A percentile compares a stretch with the other conserved stretches of the same genome.
These are phyloP conservation scores for Melierax canorus DNA, from an alignment of 2,113 vertebrate genomes.

Conservation along the genomic window DNA sequence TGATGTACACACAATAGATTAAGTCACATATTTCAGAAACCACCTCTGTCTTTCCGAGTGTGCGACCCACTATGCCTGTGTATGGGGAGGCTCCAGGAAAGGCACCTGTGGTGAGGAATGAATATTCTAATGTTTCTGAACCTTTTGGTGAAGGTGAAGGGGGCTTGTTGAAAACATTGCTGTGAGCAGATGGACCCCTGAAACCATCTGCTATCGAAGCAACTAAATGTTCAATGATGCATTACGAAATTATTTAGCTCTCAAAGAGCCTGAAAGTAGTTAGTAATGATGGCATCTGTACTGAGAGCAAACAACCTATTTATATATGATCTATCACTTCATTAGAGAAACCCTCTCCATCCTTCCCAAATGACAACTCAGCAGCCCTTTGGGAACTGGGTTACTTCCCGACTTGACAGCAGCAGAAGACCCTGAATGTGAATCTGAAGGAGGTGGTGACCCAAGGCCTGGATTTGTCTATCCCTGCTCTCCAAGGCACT, in stretches of 20 bases:
- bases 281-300: too few relatives aligned
- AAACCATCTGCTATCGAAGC: constrained; percentile 92
- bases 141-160: constrained; percentile 88
- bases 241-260: constrained; percentile 91
- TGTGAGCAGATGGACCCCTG: constrained; percentile 90
- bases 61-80: neutral
- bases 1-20: constrained; percentile 20
- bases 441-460: neutral
- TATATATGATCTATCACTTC: too few relatives aligned
- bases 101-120: constrained; percentile 73
- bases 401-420: neutral
- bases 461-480: neutral
- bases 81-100: constrained; percentile 41
- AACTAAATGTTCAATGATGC: constrained; percentile 92
- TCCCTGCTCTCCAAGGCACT: neutral
- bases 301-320: too few relatives aligned
- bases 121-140: constrained; percentile 78
- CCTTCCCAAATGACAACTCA: neutral
- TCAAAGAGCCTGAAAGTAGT: constrained; percentile 88
- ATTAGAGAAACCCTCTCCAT: too few relatives aligned
- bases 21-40: constrained; percentile 38
- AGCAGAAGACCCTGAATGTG: neutral
- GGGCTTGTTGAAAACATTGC: constrained; percentile 92
- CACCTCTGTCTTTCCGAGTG: neutral
- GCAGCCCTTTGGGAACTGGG: neutral